Evolutionary conservation across 2,888 invertebrate genomes (phyloP), one percentile per base, ranked within the genome.

Genomic region (Teleogryllus oceanicus): DNA sequence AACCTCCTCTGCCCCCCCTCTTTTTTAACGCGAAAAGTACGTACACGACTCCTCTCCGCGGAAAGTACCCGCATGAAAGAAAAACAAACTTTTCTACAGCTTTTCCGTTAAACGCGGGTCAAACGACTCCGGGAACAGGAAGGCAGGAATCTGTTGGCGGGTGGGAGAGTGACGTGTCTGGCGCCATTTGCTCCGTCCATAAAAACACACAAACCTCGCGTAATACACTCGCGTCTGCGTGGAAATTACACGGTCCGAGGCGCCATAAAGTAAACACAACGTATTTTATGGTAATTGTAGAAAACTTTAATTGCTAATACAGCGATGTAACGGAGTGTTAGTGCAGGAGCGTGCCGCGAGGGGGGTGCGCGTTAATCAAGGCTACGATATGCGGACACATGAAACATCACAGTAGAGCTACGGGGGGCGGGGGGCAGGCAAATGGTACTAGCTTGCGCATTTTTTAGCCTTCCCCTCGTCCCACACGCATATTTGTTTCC

Each of bases 221-320:
- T 8, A 62, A 62, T n/a, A n/a, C 62, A n/a, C n/a, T 62, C 62
- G n/a, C 62, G 62, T 62, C 62, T 62, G 62, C n/a, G 62, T n/a
- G 13, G 37, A 37, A 37, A 37, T 37, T 37, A 37, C 37, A 18
- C n/a, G 62, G 16, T n/a, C 62, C 62, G 62, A 62, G 16, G n/a
- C 62, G n/a, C 12, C 62, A 16, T 62, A 62, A 62, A 62, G 13
- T 62, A 13, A 62, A 62, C 62, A 62, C 62, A 62, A 62, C 62
- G 62, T 62, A 62, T 62, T 62, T 62, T 62, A 62, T 62, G 62
- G 62, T 62, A 62, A 62, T 62, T 62, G 62, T 62, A 62, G 62
- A 62, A 62, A 62, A 62, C 62, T 62, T 13, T 18, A 62, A 62
- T 62, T 62, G 62, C 62, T 13, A 62, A 62, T 62, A 62, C 13